Conservation (phyloP, 2,888 invertebrate genomes). For the Apamea anceps region DNA sequence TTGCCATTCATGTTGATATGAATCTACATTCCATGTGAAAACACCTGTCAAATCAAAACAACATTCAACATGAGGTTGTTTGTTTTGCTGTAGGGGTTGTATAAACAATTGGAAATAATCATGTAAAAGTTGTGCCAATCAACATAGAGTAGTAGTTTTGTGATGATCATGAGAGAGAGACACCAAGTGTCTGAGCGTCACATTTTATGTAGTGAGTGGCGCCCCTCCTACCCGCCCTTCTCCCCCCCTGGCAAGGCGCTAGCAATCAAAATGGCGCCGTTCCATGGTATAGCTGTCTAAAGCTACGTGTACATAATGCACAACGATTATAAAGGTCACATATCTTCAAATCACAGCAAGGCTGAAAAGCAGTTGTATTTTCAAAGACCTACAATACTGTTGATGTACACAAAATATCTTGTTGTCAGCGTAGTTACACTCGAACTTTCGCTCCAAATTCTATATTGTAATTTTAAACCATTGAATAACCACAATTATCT, state of each 20-base stretch:
- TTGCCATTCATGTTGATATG: slow-evolving; percentile 83
- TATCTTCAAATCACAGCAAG: slow-evolving; percentile 55
- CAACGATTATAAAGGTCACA: slow-evolving; percentile 72
- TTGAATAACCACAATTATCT: slow-evolving; percentile 9
- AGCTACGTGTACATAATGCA: slow-evolving; percentile 83
- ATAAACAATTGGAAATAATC: slow-evolving; percentile 41
- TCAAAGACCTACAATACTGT: slow-evolving; percentile 36
- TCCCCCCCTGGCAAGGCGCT: slow-evolving; percentile 84
- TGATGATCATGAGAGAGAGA: slow-evolving; percentile 74
- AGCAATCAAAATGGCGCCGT: slow-evolving; percentile 89
- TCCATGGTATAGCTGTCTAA: slow-evolving; percentile 80
- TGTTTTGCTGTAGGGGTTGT: slow-evolving; percentile 57
- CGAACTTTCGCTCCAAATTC: slow-evolving; percentile 56
- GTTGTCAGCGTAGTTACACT: slow-evolving; percentile 40
- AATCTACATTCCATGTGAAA: slow-evolving; percentile 80
- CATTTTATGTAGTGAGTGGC: slow-evolving; percentile 82
- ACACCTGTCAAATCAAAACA: slow-evolving; percentile 80
- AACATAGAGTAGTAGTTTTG: slow-evolving; percentile 37
- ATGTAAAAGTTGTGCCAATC: slow-evolving; percentile 30
- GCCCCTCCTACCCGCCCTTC: slow-evolving; percentile 77
- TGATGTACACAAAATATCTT: slow-evolving; percentile 51
- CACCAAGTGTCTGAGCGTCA: slow-evolving; percentile 79
- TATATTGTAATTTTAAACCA: slow-evolving; percentile 14
- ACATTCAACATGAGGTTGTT: slow-evolving; percentile 75
- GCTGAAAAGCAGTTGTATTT: slow-evolving; percentile 32